Conservation (phyloP, 2,113 vertebrate species). For the Mirza zaza region DNA sequence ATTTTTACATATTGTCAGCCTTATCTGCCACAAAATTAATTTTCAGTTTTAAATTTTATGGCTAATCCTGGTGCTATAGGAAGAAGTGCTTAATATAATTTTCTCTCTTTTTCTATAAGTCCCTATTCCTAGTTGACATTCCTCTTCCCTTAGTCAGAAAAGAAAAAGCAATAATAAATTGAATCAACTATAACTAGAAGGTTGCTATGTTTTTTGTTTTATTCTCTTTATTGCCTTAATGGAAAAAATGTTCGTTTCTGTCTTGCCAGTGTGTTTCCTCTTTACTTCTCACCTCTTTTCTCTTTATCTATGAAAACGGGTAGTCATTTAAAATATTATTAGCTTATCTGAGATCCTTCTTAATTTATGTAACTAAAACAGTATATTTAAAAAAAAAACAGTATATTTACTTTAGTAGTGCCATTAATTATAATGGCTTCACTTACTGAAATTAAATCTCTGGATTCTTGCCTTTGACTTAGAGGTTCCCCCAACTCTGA, state of each 20-base stretch:
- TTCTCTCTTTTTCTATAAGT: background rate
- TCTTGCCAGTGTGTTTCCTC: conserved; percentile 5
- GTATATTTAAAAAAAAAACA: too few species aligned
- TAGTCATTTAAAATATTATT: conserved; percentile 18
- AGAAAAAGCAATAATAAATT: conserved; percentile 1
- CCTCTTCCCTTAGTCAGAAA: background rate
- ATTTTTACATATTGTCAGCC: background rate
- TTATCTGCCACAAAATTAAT: background rate
- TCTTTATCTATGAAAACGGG: background rate
- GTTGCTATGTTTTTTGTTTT: background rate
- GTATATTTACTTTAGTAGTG: background rate
- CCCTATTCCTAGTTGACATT: background rate
- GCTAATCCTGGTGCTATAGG: background rate
- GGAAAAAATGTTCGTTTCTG: background rate
- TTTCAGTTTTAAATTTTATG: background rate
- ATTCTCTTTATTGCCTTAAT: conserved; percentile 5
- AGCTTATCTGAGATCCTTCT: background rate
- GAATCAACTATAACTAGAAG: background rate
- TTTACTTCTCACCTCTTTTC: conserved; percentile 4
- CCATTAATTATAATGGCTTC: background rate
- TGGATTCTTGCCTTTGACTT: background rate
- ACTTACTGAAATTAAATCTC: conserved; percentile 37
- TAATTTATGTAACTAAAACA: conserved; percentile 21
- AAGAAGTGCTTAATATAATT: background rate
- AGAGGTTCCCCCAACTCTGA: background rate